phyloP scores from a whole-genome alignment of 2,113 vertebrate genomes.

The Echinops telfairi region DNA sequence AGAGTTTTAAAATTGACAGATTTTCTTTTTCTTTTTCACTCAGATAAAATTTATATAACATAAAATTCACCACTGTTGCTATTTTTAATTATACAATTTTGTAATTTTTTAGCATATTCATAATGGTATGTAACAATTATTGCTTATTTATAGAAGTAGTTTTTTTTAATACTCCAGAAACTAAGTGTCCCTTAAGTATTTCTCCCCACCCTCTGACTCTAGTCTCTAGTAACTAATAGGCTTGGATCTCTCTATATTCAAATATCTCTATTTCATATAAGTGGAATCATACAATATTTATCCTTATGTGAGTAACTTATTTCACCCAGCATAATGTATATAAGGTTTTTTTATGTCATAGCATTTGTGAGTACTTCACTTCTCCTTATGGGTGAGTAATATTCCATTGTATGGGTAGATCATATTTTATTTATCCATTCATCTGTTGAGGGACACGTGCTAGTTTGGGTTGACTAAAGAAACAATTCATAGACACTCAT shows the following conservation, averaged over 20 bases:
- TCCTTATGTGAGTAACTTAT: background rate
- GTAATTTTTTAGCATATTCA: background rate
- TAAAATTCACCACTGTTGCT: background rate
- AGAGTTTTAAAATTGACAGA: background rate
- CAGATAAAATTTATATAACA: background rate
- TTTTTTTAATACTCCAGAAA: background rate
- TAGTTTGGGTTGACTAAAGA: too few species aligned
- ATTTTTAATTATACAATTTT: background rate
- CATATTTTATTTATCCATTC: too few species aligned
- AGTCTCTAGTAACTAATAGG: background rate
- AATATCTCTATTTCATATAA: background rate
- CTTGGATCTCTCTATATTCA: background rate
- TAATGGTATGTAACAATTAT: background rate
- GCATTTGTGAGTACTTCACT: background rate
- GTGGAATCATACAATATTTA: background rate
- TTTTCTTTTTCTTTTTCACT: background rate
- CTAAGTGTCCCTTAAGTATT: background rate
- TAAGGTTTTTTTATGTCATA: background rate
- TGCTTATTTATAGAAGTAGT: background rate
- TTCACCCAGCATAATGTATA: background rate
- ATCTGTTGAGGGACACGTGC: too few species aligned
- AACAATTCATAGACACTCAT: too few species aligned
- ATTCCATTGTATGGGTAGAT: too few species aligned
- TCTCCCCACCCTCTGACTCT: background rate
- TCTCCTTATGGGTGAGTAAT: background rate